A percentile compares a stretch with the other conserved stretches of the same genome.
Evolutionary conservation across 2,888 invertebrate genomes (phyloP).

Genomic region (Diaphora mendica): DNA sequence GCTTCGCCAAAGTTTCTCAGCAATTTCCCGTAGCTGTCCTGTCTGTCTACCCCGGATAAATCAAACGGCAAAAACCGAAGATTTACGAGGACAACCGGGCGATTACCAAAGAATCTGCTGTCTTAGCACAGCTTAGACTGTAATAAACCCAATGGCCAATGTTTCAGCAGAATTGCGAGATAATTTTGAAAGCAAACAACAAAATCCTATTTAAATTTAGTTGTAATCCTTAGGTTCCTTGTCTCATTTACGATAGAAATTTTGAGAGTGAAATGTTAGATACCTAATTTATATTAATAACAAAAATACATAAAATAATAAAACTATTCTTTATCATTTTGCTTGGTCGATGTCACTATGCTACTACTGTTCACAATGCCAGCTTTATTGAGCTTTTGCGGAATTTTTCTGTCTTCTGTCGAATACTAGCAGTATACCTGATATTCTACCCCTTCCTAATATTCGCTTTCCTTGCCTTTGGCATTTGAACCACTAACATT

Average conservation of each 20-base stretch:
- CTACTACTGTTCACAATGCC: not conserved
- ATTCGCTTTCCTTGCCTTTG: no score
- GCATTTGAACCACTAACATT: no score
- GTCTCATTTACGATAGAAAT: conserved; percentile 18
- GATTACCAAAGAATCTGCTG: conserved; percentile 41
- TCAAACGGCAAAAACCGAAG: conserved; percentile 52
- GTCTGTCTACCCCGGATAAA: conserved; percentile 50
- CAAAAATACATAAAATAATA: not conserved
- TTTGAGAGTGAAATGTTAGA: conserved; percentile 24
- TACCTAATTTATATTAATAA: conserved; percentile 12
- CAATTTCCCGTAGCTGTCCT: conserved; percentile 40
- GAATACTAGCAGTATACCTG: no score
- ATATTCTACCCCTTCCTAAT: no score
- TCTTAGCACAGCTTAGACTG: conserved; percentile 39
- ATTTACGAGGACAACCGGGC: conserved; percentile 55
- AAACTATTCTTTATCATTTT: not conserved
- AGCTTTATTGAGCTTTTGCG: no score
- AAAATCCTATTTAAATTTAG: conserved; percentile 32
- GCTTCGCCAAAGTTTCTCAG: conserved; percentile 36
- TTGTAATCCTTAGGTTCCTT: conserved; percentile 16
- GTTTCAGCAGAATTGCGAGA: conserved; percentile 35
- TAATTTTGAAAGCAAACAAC: conserved; percentile 45
- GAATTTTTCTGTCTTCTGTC: no score
- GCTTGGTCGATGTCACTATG: not conserved
- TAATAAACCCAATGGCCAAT: conserved; percentile 41